Evolutionary conservation across 2,113 vertebrate genomes (phyloP).

Genomic region (Serinus canaria): DNA sequence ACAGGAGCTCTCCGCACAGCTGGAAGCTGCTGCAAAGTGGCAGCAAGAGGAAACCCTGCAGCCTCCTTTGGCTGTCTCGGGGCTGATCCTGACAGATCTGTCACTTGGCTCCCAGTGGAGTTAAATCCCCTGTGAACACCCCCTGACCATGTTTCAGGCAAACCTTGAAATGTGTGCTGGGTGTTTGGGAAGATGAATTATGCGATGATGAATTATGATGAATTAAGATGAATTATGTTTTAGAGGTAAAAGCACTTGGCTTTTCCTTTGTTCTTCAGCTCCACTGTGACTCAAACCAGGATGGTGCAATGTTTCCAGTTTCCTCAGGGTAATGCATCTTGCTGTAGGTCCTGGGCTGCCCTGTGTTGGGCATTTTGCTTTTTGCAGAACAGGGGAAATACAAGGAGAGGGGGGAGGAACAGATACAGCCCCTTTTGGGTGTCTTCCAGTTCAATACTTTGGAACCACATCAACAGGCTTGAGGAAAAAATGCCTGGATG

Average conservation of each 20-base stretch:
- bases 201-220: accelerated
- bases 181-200: neutral
- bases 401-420: neutral
- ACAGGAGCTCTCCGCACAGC: neutral
- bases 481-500: neutral
- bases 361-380: neutral
- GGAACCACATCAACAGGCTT: neutral
- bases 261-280: neutral
- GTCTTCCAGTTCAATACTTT: neutral
- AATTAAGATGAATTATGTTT: neutral
- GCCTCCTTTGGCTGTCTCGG: neutral
- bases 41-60: accelerated
- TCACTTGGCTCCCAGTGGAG: neutral
- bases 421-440: neutral
- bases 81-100: neutral
- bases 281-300: neutral
- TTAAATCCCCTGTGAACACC: neutral
- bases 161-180: neutral
- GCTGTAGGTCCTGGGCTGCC: neutral
- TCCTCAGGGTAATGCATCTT: neutral
- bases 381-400: neutral
- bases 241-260: neutral
- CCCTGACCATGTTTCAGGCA: accelerated
- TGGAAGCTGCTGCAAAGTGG: neutral
- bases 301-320: neutral